Evolutionary conservation across 2,888 invertebrate genomes (phyloP), one percentile per base, ranked within the genome.

Genomic region (Aproaerema taeniolella): DNA sequence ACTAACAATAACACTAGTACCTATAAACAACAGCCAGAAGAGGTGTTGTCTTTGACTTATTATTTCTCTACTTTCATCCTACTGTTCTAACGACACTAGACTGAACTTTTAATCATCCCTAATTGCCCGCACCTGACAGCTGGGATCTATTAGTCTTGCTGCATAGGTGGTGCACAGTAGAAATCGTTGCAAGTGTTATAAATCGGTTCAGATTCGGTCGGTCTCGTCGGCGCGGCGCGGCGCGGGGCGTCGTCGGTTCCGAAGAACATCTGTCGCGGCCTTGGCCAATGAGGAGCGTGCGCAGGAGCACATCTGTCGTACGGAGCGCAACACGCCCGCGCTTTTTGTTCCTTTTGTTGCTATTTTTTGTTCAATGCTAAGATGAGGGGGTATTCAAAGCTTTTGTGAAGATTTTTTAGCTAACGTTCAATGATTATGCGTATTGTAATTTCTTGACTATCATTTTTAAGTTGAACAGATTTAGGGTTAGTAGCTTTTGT

Each of bases 241-340:
- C 13, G 24, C 24, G n/a, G n/a, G n/a, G 30, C 30, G 12, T n/a
- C 2, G 12, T 30, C 13, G 32, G 40, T 40, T 32, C n/a, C 49
- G 48, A 41, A 57, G 59, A 63, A 62, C 82, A 83, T 80, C 82
- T 85, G 82, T 67, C 66, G 65, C 36, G 35, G 45, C 44, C 17
- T 47, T 56, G 54, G 50, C 83, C 81, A 82, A 83, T 85, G 70
- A 72, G 65, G 49, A 56, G 55, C 67, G 60, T 63, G 68, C 65
- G 67, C 61, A 26, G 41, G 54, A 65, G 65, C 69, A 74, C 85
- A 85, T 80, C 85, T 85, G 85, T 70, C 66, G 61, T 58, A 52
- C 6, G n/a, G 8, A 9, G n/a, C 55, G 58, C 55, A 51, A 53
- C 45, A 52, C 54, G 58, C 66, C 66, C 60, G 65, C 61, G 53